These are phyloP conservation scores for Dexiosoma caninum DNA, from an alignment of 2,888 invertebrate genomes.

Conservation along the genomic window DNA sequence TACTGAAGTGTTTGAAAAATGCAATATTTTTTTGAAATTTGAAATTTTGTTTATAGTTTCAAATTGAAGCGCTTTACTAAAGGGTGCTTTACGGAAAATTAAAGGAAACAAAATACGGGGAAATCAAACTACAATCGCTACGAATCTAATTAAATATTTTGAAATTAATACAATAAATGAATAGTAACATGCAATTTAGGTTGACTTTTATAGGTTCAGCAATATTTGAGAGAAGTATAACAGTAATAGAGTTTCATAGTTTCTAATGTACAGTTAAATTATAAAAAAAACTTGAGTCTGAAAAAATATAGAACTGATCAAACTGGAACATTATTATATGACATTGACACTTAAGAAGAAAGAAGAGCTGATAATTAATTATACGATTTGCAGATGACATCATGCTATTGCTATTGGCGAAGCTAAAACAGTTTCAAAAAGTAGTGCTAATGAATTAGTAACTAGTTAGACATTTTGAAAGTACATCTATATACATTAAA, in stretches of 20 bases:
- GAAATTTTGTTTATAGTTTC: background rate
- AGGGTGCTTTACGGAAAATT: conserved; percentile 25
- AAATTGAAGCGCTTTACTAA: conserved; percentile 28
- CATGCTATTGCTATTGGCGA: too few relatives aligned
- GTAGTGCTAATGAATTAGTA: too few relatives aligned
- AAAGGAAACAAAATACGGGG: background rate
- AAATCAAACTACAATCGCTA: conserved; percentile 16
- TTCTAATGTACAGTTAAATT: background rate
- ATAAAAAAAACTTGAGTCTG: background rate
- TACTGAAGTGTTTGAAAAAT: conserved; percentile 35
- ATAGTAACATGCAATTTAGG: conserved; percentile 42
- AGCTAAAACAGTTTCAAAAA: too few relatives aligned
- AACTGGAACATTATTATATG: background rate
- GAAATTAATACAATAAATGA: background rate
- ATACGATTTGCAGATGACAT: too few relatives aligned
- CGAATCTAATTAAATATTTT: background rate
- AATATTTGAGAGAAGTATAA: conserved; percentile 15
- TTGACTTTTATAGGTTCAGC: background rate
- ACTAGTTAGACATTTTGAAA: too few relatives aligned
- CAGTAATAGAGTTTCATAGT: background rate
- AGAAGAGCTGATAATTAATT: too few relatives aligned
- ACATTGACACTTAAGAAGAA: background rate
- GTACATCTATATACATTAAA: too few relatives aligned
- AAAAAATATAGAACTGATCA: background rate
- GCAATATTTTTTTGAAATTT: conserved; percentile 39